Evolutionary conservation across 2,113 vertebrate genomes (phyloP).

Genomic region (human (Homo sapiens)): GRCh38 chr1:33438001-33438500

Average conservation of each 20-base stretch:
- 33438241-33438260: background rate
- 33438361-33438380: background rate
- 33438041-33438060: too few relatives aligned
- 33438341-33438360: background rate
- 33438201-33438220: background rate
- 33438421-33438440: background rate
- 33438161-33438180: too few relatives aligned
- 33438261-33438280: background rate
- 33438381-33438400: background rate
- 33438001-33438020: too few relatives aligned
- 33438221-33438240: background rate
- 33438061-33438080: too few relatives aligned
- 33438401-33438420: background rate
- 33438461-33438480: background rate
- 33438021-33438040: too few relatives aligned
- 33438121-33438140: too few relatives aligned
- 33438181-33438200: background rate
- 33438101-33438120: too few relatives aligned
- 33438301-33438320: slow-evolving; percentile 1
- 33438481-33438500: background rate
- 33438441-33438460: background rate
- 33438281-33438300: background rate
- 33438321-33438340: background rate
- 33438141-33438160: too few relatives aligned
- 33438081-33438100: too few relatives aligned